phyloP scores from a whole-genome alignment of 2,113 vertebrate genomes.

The Sorex araneus region DNA sequence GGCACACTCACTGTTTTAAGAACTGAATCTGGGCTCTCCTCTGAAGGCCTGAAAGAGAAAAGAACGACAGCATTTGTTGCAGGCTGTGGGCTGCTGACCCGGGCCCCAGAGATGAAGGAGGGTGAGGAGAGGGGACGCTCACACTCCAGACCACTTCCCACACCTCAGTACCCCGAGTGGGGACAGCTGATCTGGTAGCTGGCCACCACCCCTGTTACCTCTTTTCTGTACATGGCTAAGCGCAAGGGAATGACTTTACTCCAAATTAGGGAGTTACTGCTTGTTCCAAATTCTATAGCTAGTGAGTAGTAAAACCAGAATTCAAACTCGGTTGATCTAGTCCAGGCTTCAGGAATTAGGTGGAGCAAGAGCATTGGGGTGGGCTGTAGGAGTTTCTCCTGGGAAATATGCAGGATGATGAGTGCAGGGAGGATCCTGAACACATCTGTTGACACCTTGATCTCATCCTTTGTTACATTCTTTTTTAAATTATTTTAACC shows the following conservation, averaged over 20 bases:
- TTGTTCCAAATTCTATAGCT: neutral
- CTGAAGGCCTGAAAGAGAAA: constrained; percentile 65
- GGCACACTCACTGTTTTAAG: constrained; percentile 80
- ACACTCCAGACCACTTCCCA: neutral
- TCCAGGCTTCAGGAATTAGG: neutral
- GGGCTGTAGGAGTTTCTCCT: neutral
- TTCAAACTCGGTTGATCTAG: neutral
- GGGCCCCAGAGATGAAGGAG: neutral
- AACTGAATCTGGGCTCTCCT: constrained; percentile 71
- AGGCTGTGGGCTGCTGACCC: neutral
- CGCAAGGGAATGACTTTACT: too few species aligned
- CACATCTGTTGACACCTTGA: too few species aligned
- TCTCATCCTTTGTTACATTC: neutral
- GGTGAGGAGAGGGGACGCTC: neutral
- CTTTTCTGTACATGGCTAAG: neutral
- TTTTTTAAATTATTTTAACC: constrained; percentile 23
- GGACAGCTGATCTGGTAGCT: neutral
- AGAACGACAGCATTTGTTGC: neutral
- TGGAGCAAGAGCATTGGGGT: fast-evolving
- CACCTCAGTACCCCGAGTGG: neutral
- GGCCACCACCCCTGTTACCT: neutral
- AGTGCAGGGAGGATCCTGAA: too few species aligned
- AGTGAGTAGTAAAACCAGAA: neutral
- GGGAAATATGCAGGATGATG: fast-evolving
- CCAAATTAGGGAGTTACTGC: fast-evolving